Evolutionary conservation across 92 coral and sea anemone genomes (phyloP).

Genomic region (Desmophyllum pertusum): DNA sequence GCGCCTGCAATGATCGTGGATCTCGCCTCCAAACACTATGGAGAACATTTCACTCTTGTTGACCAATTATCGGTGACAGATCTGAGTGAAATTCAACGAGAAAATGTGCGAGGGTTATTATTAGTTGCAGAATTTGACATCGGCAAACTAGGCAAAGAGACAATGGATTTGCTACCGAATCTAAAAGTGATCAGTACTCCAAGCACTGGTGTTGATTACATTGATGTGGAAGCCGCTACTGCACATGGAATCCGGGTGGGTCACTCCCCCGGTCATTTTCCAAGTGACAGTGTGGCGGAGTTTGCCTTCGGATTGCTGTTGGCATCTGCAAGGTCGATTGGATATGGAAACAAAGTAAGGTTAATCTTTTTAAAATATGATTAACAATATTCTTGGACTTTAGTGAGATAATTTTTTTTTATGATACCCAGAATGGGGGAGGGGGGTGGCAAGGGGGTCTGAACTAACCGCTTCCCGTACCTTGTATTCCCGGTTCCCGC

Average conservation of each 20-base stretch:
- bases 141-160: slow-evolving; percentile 11
- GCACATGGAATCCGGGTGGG: slow-evolving; percentile 72
- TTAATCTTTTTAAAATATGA: too few species aligned
- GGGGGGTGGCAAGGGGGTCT: too few species aligned
- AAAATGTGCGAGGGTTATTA: slow-evolving; percentile 1
- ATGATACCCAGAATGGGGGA: too few species aligned
- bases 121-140: slow-evolving; percentile 6
- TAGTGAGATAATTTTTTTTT: too few species aligned
- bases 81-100: slow-evolving; percentile 11
- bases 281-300: slow-evolving; percentile 63
- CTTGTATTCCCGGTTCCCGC: too few species aligned
- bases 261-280: slow-evolving; percentile 46
- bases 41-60: slow-evolving; percentile 17
- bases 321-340: slow-evolving; percentile 74
- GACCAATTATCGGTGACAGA: background rate
- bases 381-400: too few species aligned
- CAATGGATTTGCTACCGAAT: slow-evolving; percentile 63
- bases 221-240: slow-evolving; percentile 70
- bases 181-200: slow-evolving; percentile 58
- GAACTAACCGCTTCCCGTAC: too few species aligned
- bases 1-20: background rate
- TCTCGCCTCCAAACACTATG: background rate
- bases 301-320: slow-evolving; percentile 69
- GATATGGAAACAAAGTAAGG: slow-evolving; percentile 36
- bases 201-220: slow-evolving; percentile 65